These are phyloP conservation scores for Engystomops pustulosus DNA, from an alignment of 2,113 vertebrate species.

Conservation along the genomic window DNA sequence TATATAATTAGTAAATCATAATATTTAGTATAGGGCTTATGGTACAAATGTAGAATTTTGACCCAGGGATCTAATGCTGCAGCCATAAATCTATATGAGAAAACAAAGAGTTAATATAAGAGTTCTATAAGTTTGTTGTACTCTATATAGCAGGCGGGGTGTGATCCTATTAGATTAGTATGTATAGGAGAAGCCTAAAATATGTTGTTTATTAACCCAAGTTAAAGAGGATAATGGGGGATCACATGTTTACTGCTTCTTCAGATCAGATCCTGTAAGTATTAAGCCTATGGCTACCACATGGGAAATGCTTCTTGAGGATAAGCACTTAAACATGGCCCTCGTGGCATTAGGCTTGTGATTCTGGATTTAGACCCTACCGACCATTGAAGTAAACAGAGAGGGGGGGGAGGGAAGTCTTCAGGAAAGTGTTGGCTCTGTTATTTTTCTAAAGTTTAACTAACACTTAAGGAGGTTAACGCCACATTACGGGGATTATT, in stretches of 20 bases:
- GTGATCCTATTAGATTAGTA: not conserved
- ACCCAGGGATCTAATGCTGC: not conserved
- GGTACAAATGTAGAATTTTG: not conserved
- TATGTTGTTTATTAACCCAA: not conserved
- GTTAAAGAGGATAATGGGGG: not conserved
- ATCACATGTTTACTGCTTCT: not conserved
- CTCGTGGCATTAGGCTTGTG: conserved; percentile 12
- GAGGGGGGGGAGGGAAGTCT: not conserved
- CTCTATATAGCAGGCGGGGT: not conserved
- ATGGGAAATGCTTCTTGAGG: not conserved
- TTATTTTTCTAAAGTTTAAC: not conserved
- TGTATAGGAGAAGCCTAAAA: not conserved
- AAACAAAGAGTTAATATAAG: not conserved
- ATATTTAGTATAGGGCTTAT: not conserved
- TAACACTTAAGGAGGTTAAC: not conserved
- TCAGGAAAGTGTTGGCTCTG: not conserved
- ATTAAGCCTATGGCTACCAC: not conserved
- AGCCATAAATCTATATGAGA: not conserved
- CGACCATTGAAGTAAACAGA: not conserved
- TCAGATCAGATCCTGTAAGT: not conserved
- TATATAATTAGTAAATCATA: too few species aligned
- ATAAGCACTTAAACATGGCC: not conserved
- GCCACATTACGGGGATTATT: not conserved
- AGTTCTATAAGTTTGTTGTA: not conserved
- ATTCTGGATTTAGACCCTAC: not conserved